Base-by-base conservation (phyloP, 2,797 vertebrate species). In the Galagoides demidoff region DNA sequence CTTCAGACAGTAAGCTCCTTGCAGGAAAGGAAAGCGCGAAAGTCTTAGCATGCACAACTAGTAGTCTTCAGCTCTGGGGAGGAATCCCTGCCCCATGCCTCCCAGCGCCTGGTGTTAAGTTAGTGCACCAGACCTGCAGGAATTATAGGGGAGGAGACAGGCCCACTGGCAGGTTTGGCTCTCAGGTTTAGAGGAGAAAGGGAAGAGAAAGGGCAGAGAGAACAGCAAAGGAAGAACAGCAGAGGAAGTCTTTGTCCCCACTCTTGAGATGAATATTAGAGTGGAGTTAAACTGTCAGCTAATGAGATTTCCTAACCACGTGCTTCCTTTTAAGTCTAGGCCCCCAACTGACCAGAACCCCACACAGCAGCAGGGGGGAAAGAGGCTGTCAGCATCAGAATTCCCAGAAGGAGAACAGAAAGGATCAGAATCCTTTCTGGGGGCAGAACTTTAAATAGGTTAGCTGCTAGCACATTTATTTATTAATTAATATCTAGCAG, bases 281-380 rank as follows among this genome's bases (percentile, higher is more conserved):
- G 63, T 68, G 61, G 34, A 90, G 95, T 92, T 92, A 90, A 96
- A 95, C 57, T 92, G 93, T 96, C 85, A 92, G 94, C 97, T 96
- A 97, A 97, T 55, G 71, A 95, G 96, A 97, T 95, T 96, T 95
- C 78, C 95, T 25, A 92, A 82, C 79, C 74, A 74, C 43, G 10
- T 20, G 87, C 59, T 94, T 57, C 64, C 92, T 95, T 97, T 98
- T 66, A 95, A 95, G 76, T 89, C 92, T 43, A 68, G 49, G 34
- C 63, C 71, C 84, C 97, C 83, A 86, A 68, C 13, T 29, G 94
- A 92, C 63, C 45, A 45, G 55, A 86, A 78, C 85, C 79, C 70
- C 88, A 79, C 43, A 84, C 11, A 59, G 66, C 88, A 70, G 93
- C 25, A 68, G 88, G 94, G 29, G 83, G 31, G 23, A n/a, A 63